Evolutionary conservation across 2,797 vertebrate genomes (phyloP), one percentile per base, ranked within the genome.

Genomic region (Sciurus vulgaris): DNA sequence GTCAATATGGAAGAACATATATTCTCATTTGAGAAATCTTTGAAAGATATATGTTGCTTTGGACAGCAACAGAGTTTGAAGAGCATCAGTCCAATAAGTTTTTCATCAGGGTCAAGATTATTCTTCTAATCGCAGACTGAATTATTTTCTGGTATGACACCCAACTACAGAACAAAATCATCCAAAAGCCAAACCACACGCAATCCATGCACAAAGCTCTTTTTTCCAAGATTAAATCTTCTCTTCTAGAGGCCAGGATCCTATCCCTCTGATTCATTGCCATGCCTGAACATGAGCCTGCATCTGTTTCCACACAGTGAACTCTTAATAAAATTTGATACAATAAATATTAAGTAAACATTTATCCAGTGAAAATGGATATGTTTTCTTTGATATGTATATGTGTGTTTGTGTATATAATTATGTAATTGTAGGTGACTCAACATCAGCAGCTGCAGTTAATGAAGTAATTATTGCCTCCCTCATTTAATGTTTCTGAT

Each of bases 381-480:
- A 56, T 83, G 49, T 38, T 93, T 72, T 33, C 49, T 76, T 56
- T 77, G 35, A 47, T 20, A 81, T 54, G 59, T 89, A 74, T n/a
- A 63, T 56, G 7, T 56, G 5, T 22, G 56, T 59, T 8, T 24
- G 3, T 59, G 9, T 61, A 61, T 61, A 61, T 61, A 61, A 61
- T 61, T 61, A 61, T 61, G 41, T 86, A 54, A 86, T 30, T 69
- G 14, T 47, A 95, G 44, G 76, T 90, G 76, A 90, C 82, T 94
- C 93, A 96, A 78, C 81, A 54, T 84, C 49, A 93, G 49, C 91
- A 97, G 94, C 84, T 97, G 61, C 41, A 89, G 79, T 96, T 95
- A 97, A 93, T 93, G 76, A 94, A 81, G 79, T 96, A 90, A 96
- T 91, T 92, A 85, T 67, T 70, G 15, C 91, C 96, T 93, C 30